Evolutionary conservation across 2,888 invertebrate genomes (phyloP), one percentile per base, ranked within the genome.

Genomic region (Heliconius sara): DNA sequence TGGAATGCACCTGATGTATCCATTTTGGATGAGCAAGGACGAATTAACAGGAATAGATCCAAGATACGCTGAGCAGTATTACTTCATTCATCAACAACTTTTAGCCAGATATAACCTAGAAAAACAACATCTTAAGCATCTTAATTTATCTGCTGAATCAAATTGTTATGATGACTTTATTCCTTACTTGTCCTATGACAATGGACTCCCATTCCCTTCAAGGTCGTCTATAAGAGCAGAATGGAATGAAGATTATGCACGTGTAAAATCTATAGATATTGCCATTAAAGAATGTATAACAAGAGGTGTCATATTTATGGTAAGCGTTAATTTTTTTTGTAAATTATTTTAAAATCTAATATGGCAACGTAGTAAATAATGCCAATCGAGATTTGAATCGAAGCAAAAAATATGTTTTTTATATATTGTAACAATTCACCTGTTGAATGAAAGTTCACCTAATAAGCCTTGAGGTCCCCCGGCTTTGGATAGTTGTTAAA

Each of bases 1-100:
- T 83, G 96, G 95, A 83, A 89, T 95, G 83, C 95, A 96, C 84
- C 87, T 95, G 67, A 89, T 95, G 80, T 95, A 93, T 85, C 96
- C 96, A 3, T 96, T 95, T 88, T 96, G 96, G 96, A 92, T 96
- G 93, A 90, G 91, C 10, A 92, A 93, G 79, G 91, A 94, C 52
- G 95, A 95, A 83, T 87, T 94, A 10, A 91, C 92, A 79, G 86
- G 88, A 78, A 81, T 88, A 1, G 91, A 93, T 85, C 84, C 90
- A 22, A 90, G 89, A 85, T 91, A 92, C 76, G 91, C 92, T 30
- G 94, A 95, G 83, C 89, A 91, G 83, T 93, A 91, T 84, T 93
- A 92, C 80, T 93, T 88, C 65, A 86, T 85, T 22, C 93, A 95
- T 83, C 92, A 91, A 81, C 93, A 95, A 79, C 85, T 95, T 16